A percentile compares a stretch with the other conserved stretches of the same genome.
Conservation (phyloP, 1,140 invertebrate genomes). For the Atta cephalotes region DNA sequence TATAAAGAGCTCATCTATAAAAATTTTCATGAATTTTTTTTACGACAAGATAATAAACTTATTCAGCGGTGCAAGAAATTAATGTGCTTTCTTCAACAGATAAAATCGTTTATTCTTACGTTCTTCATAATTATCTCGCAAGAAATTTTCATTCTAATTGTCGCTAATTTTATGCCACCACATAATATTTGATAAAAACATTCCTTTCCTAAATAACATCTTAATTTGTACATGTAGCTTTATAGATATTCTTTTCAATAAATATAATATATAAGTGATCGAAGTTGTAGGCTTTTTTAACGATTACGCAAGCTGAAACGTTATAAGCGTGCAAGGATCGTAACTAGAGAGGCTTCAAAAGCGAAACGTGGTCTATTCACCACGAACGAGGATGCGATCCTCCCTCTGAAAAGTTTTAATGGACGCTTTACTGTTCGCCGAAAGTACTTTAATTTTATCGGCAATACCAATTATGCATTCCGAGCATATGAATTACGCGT, state of each 20-base stretch:
- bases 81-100: constrained; percentile 11
- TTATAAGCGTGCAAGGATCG: constrained; percentile 50
- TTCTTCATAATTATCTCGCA: not conserved
- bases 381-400: constrained; percentile 39
- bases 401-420: constrained; percentile 70
- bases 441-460: constrained; percentile 69
- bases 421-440: constrained; percentile 68
- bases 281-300: constrained; percentile 18
- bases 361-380: constrained; percentile 63
- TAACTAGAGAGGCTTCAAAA: constrained; percentile 54
- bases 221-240: not conserved
- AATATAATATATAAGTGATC: not conserved
- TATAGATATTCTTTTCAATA: not conserved
- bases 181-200: not conserved
- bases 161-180: not conserved
- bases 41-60: constrained; percentile 36
- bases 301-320: constrained; percentile 21
- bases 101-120: constrained; percentile 8
- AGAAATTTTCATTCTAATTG: not conserved
- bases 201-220: not conserved
- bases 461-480: constrained; percentile 70
- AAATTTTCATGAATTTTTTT: constrained; percentile 24
- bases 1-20: constrained; percentile 31
- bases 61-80: constrained; percentile 5
- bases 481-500: constrained; percentile 66